Conservation (phyloP, 2,797 vertebrate species). For the Lophius americanus region DNA sequence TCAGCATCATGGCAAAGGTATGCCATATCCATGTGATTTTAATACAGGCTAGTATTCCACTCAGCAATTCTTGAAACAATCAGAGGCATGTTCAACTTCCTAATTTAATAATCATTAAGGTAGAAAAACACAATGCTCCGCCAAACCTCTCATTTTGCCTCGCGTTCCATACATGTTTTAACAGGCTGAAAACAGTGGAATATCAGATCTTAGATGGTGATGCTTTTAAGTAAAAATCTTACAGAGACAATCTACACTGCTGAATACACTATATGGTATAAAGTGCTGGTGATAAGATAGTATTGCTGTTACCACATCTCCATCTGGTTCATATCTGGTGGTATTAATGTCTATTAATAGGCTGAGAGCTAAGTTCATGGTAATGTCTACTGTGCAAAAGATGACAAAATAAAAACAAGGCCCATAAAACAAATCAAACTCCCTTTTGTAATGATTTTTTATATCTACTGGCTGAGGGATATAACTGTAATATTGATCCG, state of each 20-base stretch:
- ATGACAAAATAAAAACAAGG: slow-evolving; percentile 34
- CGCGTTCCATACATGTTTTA: slow-evolving; percentile 26
- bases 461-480: not conserved
- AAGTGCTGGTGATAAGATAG: slow-evolving; percentile 42
- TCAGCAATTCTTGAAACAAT: slow-evolving; percentile 53
- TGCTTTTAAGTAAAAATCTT: slow-evolving; percentile 24
- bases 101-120: slow-evolving; percentile 60
- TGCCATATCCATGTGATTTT: slow-evolving; percentile 29
- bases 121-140: slow-evolving; percentile 25
- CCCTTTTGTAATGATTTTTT: not conserved
- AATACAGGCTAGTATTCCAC: slow-evolving; percentile 3
- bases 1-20: slow-evolving; percentile 24
- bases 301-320: slow-evolving; percentile 11
- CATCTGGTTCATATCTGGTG: slow-evolving; percentile 37
- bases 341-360: slow-evolving; percentile 62
- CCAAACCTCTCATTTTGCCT: slow-evolving; percentile 15
- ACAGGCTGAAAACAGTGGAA: slow-evolving; percentile 18
- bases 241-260: slow-evolving; percentile 4
- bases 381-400: slow-evolving; percentile 41
- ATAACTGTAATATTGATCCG: not conserved
- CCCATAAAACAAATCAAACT: not conserved
- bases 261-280: slow-evolving; percentile 9
- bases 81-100: slow-evolving; percentile 41
- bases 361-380: slow-evolving; percentile 29
- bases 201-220: slow-evolving; percentile 25